Base-by-base conservation (phyloP, 1,140 invertebrate species). In the Macrobrachium nipponense region DNA sequence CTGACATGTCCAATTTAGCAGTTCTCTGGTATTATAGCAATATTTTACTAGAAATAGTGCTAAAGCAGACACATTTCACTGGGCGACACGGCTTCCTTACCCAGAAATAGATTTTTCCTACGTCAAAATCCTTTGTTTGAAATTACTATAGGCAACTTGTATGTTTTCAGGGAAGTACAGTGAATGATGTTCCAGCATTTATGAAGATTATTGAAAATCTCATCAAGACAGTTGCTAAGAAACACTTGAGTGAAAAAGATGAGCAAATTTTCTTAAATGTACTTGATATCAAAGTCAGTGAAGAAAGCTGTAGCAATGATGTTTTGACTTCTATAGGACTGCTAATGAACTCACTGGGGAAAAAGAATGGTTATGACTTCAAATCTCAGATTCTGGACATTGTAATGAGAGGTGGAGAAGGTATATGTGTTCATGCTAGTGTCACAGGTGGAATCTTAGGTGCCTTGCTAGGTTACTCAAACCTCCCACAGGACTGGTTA, bases 401-500 rank as follows among this genome's bases (percentile, higher is more conserved):
- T 20, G 66, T 86, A 58, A 87, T 87, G 81, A 80, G 62, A 43
- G 88, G 88, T n/a, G 86, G 82, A 10, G 79, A 84, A 58, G 88
- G 88, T 0, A 75, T 85, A 51, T 80, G 85, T 70, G 88, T 80
- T 60, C 81, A 89, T 76, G 73, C 75, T 14, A 81, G 86, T 80
- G 82, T 89, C 60, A 68, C 82, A 27, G 88, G 88, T 23, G 86
- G 88, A 11, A 27, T 87, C 23, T 27, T 89, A 43, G 88, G 88
- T 5, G 86, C 86, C 58, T 44, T 80, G 10, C 51, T 84, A 70
- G 88, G 88, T 12, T 89, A 85, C 60, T 80, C 86, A 27, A 70
- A 84, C 2, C 84, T 89, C n/a, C 85, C 88, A 36, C 82, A 81
- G 68, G 84, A 87, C 17, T 89, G 88, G 88, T 51, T 89, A 0